Conservation (phyloP, 2,113 vertebrate species). For the Sorex araneus region DNA sequence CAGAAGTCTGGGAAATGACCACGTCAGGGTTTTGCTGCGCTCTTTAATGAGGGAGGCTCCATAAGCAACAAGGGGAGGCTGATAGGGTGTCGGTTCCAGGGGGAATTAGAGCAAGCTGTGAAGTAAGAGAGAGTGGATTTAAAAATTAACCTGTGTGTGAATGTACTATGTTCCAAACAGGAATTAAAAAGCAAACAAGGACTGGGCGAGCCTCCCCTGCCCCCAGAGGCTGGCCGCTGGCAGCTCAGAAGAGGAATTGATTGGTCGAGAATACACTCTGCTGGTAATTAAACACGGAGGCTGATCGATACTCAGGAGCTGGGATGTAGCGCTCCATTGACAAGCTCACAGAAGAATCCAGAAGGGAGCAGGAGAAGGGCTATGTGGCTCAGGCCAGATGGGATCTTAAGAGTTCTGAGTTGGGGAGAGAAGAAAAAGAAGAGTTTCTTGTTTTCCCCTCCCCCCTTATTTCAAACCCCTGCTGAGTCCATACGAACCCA, state of each 20-base stretch:
- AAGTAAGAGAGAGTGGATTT: slow-evolving; percentile 74
- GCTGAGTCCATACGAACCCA: slow-evolving; percentile 69
- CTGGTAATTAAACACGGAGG: slow-evolving; percentile 83
- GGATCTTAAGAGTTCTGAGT: slow-evolving; percentile 35
- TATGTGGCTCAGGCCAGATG: neutral
- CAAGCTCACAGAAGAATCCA: slow-evolving; percentile 50
- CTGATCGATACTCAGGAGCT: slow-evolving; percentile 61
- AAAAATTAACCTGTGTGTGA: slow-evolving; percentile 83
- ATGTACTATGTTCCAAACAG: slow-evolving; percentile 66
- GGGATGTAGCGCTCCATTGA: slow-evolving; percentile 65
- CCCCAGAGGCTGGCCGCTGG: slow-evolving; percentile 63
- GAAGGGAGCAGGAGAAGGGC: neutral
- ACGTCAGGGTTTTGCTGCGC: slow-evolving; percentile 69
- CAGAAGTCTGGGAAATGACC: slow-evolving; percentile 58
- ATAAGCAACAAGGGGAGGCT: slow-evolving; percentile 70
- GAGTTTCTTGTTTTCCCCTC: neutral
- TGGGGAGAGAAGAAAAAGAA: neutral
- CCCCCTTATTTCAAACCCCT: slow-evolving; percentile 15
- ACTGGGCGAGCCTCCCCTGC: neutral
- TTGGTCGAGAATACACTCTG: slow-evolving; percentile 71
- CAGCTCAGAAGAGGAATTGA: slow-evolving; percentile 77
- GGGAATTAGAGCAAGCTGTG: slow-evolving; percentile 64
- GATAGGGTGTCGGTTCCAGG: slow-evolving; percentile 60
- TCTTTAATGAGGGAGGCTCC: slow-evolving; percentile 65
- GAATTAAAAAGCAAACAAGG: slow-evolving; percentile 81